phyloP scores from a whole-genome alignment of 2,113 vertebrate genomes.

The Hippocampus barbouri region DNA sequence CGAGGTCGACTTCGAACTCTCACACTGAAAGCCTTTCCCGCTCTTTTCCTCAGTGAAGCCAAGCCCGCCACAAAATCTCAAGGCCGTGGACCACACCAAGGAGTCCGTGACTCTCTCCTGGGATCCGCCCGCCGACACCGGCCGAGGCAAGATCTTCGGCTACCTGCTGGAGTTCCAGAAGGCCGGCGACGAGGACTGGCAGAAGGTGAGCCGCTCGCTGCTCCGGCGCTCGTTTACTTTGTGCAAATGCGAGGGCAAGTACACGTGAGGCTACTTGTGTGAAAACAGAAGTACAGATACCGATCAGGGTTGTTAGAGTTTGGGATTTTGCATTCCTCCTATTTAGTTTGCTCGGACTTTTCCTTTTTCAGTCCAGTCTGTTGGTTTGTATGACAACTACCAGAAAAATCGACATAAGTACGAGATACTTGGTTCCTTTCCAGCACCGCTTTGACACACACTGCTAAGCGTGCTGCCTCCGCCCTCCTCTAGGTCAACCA shows the following conservation, averaged over 20 bases:
- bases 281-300: too few species aligned
- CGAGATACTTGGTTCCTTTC: too few species aligned
- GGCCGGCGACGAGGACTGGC: conserved; percentile 90
- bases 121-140: conserved; percentile 86
- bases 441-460: neutral
- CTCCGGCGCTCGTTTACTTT: too few species aligned
- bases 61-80: conserved; percentile 84
- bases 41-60: conserved; percentile 78
- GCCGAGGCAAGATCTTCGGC: conserved; percentile 92
- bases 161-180: conserved; percentile 95
- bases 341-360: too few species aligned
- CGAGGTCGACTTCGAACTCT: neutral
- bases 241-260: too few species aligned
- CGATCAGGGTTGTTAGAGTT: too few species aligned
- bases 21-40: neutral
- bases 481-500: conserved; percentile 76
- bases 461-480: neutral
- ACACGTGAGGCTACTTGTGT: too few species aligned
- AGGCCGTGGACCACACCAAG: conserved; percentile 87
- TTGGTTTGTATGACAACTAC: too few species aligned
- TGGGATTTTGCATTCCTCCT: too few species aligned
- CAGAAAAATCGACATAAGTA: too few species aligned
- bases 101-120: conserved; percentile 89
- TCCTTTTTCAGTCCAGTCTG: too few species aligned
- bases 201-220: conserved; percentile 61